Base-by-base conservation (phyloP, 1,140 invertebrate genomes). In the Ostrea denselamellosa region DNA sequence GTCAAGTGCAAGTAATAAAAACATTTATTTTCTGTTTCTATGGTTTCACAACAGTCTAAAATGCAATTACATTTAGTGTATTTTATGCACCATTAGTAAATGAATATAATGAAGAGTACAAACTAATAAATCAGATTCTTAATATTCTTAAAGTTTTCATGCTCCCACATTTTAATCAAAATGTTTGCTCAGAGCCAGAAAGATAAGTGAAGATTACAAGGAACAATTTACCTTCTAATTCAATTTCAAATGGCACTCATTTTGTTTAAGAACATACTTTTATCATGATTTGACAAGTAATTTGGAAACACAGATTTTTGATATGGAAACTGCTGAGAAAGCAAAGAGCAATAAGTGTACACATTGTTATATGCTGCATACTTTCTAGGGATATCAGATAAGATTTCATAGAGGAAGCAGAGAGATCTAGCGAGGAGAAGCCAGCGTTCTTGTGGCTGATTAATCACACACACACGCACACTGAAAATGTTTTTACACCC, bases 401-500 rank as follows among this genome's bases (percentile, higher is more conserved):
- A 77, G 68, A 34, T 77, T 77, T 77, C 68, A 77, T 77, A 77
- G 28, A 77, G 68, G 68, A 44, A 44, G 5, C 34, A 44, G 34
- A 5, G 34, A 44, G 34, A 44, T 25, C 68, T 34, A 34, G 68
- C 25, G 25, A 25, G 28, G 68, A 77, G 28, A 25, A 22, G 28
- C 9, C 25, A 8, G 28, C 68, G 28, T 77, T 77, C 68, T 77
- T 77, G 22, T 77, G 68, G 68, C 68, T 77, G 22, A 77, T 77
- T 77, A 77, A 77, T 77, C 68, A 77, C 68, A 77, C 68, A 77
- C 68, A 34, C 12, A 71, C 65, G 65, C 65, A 77, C 68, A 44
- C 68, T 8, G 25, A 12, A 77, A 77, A 77, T 28, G 28, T 25
- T 14, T 28, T 22, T 77, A 77, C 25, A 77, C 68, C 68, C 68